Evolutionary conservation across 2,888 invertebrate species (phyloP).

Genomic region (Aleiodes testaceus): DNA sequence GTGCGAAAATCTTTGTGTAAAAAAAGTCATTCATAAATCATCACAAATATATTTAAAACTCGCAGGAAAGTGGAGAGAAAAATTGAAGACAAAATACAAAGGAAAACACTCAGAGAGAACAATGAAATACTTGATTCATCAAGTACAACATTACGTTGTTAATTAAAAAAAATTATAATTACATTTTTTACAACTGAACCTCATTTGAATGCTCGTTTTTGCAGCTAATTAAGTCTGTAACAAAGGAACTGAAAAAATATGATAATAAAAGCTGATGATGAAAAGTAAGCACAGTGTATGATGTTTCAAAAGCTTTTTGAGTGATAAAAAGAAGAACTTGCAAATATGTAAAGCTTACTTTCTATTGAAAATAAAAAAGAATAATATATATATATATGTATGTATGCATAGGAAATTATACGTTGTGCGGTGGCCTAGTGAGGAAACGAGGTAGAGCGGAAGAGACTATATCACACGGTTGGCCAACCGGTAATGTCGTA

Average conservation of each 20-base stretch:
- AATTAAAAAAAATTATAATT: no score
- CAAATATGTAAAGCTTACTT: constrained; percentile 20
- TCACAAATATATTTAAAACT: no score
- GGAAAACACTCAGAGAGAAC: no score
- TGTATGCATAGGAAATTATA: constrained; percentile 11
- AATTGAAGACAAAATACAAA: no score
- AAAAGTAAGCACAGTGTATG: constrained; percentile 6
- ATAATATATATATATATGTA: background rate
- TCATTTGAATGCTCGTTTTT: no score
- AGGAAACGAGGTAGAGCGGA: constrained; percentile 35
- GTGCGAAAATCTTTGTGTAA: background rate
- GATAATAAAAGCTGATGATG: constrained; percentile 10
- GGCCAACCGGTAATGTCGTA: constrained; percentile 62
- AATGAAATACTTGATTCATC: no score
- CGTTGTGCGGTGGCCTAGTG: constrained; percentile 27
- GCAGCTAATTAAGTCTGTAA: constrained; percentile 3
- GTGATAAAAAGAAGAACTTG: constrained; percentile 6
- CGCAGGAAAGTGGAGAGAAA: no score
- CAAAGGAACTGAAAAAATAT: constrained; percentile 50
- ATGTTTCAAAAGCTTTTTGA: constrained; percentile 15
- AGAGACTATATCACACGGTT: constrained; percentile 59
- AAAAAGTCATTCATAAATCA: background rate
- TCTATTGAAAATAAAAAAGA: constrained; percentile 16
- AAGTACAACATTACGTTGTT: no score
- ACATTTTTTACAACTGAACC: no score